A percentile compares a stretch with the other conserved stretches of the same genome.
These are phyloP conservation scores for Tetragonula carbonaria DNA, from an alignment of 2,888 invertebrate species.

Conservation along the genomic window DNA sequence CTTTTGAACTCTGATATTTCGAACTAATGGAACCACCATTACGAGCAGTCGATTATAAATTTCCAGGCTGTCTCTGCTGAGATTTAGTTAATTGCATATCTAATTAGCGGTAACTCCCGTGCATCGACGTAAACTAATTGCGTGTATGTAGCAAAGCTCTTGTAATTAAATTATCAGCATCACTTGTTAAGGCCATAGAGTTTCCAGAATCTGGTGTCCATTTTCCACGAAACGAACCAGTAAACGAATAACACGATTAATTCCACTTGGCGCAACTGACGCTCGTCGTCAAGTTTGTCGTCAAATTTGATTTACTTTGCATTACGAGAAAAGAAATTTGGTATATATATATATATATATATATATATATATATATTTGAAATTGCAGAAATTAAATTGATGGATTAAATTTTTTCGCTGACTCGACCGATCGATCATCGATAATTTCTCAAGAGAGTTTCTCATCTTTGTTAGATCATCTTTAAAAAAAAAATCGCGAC, in stretches of 20 bases:
- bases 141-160: not conserved
- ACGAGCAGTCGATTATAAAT: not conserved
- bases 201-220: not conserved
- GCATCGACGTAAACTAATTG: conserved; percentile 19
- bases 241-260: not conserved
- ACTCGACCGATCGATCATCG: too few species aligned
- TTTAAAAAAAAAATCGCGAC: not conserved
- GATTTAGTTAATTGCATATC: conserved; percentile 41
- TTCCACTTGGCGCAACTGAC: not conserved
- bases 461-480: not conserved
- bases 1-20: conserved; percentile 30
- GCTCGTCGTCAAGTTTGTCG: not conserved
- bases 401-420: not conserved
- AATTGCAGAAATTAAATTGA: too few species aligned
- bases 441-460: not conserved
- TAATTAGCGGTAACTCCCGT: conserved; percentile 28
- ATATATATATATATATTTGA: too few species aligned
- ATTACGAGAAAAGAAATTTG: not conserved
- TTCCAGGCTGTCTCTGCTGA: conserved; percentile 1
- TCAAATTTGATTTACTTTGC: not conserved
- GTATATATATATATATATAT: too few species aligned
- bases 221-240: not conserved
- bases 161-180: conserved; percentile 30
- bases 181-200: not conserved
- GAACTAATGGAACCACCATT: conserved; percentile 13